Conservation (phyloP, 2,113 vertebrate genomes). For the Alouatta palliata region DNA sequence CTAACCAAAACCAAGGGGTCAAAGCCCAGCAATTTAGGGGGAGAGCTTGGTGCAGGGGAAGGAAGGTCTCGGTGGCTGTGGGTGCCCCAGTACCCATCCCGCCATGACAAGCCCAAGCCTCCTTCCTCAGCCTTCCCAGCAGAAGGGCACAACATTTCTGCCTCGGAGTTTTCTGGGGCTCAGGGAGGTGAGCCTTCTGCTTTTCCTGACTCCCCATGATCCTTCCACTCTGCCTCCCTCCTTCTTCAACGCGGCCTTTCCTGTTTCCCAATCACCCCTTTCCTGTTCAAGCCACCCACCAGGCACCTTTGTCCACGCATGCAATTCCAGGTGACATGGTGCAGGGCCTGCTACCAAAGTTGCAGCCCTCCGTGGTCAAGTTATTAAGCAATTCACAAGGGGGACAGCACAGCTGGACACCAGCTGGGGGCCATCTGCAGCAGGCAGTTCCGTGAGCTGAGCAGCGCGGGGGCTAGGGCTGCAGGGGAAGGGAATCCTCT, state of each 20-base stretch:
- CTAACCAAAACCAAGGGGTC: background rate
- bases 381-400: background rate
- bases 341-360: background rate
- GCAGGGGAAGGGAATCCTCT: background rate
- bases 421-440: background rate
- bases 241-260: background rate
- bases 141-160: background rate
- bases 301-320: background rate
- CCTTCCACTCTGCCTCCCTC: background rate
- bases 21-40: background rate
- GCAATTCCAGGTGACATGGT: background rate
- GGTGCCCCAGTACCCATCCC: fast-evolving
- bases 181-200: background rate
- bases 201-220: background rate
- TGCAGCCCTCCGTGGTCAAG: background rate
- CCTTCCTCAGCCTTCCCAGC: background rate
- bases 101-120: fast-evolving
- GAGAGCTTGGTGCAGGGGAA: background rate
- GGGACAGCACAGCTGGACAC: background rate
- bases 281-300: background rate
- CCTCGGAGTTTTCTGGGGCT: background rate
- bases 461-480: background rate
- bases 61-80: background rate
- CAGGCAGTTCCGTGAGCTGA: background rate
- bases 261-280: background rate